Conservation (phyloP, 2,113 vertebrate genomes). For the Bothrops jararaca region DNA sequence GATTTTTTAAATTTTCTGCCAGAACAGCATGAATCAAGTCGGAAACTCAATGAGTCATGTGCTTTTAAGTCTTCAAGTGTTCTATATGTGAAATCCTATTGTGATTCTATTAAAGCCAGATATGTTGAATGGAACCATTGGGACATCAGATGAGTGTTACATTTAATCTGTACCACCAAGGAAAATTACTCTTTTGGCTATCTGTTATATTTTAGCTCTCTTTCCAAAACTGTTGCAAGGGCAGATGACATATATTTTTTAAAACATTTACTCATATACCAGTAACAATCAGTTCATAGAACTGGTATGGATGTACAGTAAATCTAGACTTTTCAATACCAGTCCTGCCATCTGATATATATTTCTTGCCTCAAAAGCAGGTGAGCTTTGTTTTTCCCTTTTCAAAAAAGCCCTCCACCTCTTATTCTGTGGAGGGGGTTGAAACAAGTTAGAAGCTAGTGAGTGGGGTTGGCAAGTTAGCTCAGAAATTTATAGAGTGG, state of each 20-base stretch:
- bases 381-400: not conserved
- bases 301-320: not conserved
- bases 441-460: not conserved
- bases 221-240: not conserved
- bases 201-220: not conserved
- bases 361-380: not conserved
- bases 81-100: not conserved
- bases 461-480: not conserved
- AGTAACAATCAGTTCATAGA: not conserved
- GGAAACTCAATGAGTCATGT: accelerated
- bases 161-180: not conserved
- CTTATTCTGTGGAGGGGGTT: not conserved
- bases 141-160: not conserved
- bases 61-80: not conserved
- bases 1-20: slow-evolving; percentile 29
- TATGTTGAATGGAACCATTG: not conserved
- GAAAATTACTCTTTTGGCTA: not conserved
- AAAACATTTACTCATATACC: not conserved
- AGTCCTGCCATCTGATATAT: not conserved
- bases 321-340: not conserved
- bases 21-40: not conserved
- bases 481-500: not conserved
- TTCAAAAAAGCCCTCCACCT: not conserved
- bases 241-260: not conserved
- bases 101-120: not conserved